phyloP scores from a whole-genome alignment of 2,113 vertebrate species.

The Brienomyrus brachyistius region DNA sequence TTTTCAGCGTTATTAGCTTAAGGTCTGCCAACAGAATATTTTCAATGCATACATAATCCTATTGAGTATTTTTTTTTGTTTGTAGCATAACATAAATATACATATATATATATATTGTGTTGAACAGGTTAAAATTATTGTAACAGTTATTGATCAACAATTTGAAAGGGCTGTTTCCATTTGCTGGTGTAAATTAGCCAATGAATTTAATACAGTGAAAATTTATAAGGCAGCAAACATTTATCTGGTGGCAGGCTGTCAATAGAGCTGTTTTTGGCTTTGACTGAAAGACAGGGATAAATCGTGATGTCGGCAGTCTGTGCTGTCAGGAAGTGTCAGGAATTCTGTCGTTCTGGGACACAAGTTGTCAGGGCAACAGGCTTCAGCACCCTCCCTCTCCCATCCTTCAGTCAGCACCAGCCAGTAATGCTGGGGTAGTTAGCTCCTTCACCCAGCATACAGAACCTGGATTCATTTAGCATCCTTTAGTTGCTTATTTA shows the following conservation, averaged over 20 bases:
- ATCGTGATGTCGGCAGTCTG: background rate
- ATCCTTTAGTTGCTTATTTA: background rate
- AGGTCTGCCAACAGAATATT: background rate
- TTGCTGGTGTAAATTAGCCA: background rate
- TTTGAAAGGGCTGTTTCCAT: background rate
- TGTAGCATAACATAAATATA: background rate
- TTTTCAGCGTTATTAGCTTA: background rate
- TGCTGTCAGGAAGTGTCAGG: background rate
- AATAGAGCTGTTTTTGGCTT: background rate
- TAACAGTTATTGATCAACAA: background rate
- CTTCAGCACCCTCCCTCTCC: background rate
- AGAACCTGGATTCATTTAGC: background rate
- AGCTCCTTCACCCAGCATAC: background rate
- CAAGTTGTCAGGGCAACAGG: conserved; percentile 5
- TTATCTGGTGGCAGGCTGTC: background rate
- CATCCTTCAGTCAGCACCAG: background rate
- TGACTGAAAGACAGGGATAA: background rate
- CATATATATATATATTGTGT: background rate
- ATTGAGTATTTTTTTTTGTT: too few species aligned
- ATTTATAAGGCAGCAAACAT: background rate
- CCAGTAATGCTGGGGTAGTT: background rate
- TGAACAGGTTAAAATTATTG: background rate
- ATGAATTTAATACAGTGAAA: background rate
- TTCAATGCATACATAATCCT: background rate
- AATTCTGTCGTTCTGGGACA: background rate